Conservation (phyloP, 2,113 vertebrate species). For the Pseudopodoces humilis region DNA sequence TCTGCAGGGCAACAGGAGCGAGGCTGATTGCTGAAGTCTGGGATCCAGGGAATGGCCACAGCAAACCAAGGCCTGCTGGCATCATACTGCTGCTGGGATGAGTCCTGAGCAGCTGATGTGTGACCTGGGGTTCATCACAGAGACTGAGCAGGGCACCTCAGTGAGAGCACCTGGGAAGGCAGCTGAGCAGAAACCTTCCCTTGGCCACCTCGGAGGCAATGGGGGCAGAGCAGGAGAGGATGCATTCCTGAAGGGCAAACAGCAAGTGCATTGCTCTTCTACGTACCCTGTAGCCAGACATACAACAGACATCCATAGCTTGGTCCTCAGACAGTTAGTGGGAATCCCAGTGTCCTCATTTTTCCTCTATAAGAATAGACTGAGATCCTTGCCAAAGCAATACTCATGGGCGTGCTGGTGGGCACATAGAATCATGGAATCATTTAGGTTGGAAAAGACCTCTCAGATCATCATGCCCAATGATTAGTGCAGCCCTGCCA, state of each 20-base stretch:
- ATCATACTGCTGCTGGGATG: background rate
- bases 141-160: background rate
- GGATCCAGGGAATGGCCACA: background rate
- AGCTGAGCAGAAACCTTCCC: background rate
- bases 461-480: background rate
- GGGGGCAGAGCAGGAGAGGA: background rate
- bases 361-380: constrained; percentile 22
- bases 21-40: background rate
- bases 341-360: constrained; percentile 44
- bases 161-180: rapidly evolving
- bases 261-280: background rate
- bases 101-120: background rate
- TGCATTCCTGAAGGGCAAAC: constrained; percentile 3
- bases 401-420: background rate
- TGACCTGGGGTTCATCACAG: background rate
- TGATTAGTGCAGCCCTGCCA: background rate
- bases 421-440: background rate
- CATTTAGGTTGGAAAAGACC: background rate
- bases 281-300: background rate
- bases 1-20: background rate
- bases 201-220: background rate
- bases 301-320: background rate
- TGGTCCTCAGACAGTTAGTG: background rate
- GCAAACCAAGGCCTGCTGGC: background rate
- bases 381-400: background rate